phyloP scores from a whole-genome alignment of 2,888 invertebrate species.

The Clivina fossor region DNA sequence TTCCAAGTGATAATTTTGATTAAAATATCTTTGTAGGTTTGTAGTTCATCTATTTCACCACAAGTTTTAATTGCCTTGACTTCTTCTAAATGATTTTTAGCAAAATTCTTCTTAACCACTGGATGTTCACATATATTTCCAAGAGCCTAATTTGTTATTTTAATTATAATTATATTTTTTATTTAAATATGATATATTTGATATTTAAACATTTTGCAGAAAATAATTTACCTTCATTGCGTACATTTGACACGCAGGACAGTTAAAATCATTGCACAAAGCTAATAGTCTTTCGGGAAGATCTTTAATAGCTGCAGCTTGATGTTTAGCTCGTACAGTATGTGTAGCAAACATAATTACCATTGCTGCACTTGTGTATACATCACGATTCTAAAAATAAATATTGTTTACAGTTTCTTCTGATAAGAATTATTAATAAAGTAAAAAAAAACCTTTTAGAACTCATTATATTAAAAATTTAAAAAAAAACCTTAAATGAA shows the following conservation, averaged over 20 bases:
- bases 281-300: conserved; percentile 45
- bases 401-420: conserved; percentile 7
- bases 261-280: conserved; percentile 37
- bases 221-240: conserved; percentile 37
- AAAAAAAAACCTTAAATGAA: too few relatives aligned
- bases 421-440: conserved; percentile 11
- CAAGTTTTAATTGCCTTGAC: conserved; percentile 40
- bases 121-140: conserved; percentile 47
- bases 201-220: not conserved
- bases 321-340: conserved; percentile 46
- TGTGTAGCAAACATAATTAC: conserved; percentile 50
- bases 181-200: not conserved
- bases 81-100: conserved; percentile 40
- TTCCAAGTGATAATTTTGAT: conserved; percentile 43
- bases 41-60: conserved; percentile 37
- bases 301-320: conserved; percentile 43
- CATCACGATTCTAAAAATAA: conserved; percentile 42
- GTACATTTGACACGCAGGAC: conserved; percentile 37
- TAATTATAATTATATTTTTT: not conserved
- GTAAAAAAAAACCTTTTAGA: not conserved
- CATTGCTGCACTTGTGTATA: conserved; percentile 47
- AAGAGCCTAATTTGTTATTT: conserved; percentile 41
- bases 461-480: too few relatives aligned
- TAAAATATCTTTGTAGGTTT: conserved; percentile 41
- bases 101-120: conserved; percentile 40